A percentile compares a stretch with the other conserved stretches of the same genome.
Conservation (phyloP, 2,888 invertebrate genomes). For the Cryptocheilus praepositus region DNA sequence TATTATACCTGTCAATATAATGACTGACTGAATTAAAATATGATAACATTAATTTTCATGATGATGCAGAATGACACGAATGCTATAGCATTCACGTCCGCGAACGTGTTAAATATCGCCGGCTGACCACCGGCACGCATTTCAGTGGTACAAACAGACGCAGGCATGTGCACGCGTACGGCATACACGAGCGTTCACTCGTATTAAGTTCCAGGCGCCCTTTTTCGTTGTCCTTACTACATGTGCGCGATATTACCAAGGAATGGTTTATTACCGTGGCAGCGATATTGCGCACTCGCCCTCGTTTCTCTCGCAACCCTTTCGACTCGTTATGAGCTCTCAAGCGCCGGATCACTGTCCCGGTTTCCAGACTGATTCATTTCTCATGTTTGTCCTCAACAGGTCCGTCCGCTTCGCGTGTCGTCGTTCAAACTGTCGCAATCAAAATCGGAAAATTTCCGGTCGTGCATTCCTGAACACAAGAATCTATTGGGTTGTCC, state of each 20-base stretch:
- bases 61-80: too few species aligned
- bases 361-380: conserved; percentile 11
- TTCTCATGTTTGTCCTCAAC: conserved; percentile 12
- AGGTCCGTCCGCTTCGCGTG: neutral
- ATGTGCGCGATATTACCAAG: conserved; percentile 26
- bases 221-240: conserved; percentile 8
- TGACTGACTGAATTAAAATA: too few species aligned
- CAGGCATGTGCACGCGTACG: conserved; percentile 1
- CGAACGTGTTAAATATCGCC: too few species aligned
- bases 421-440: neutral
- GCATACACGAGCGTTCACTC: neutral
- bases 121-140: too few species aligned
- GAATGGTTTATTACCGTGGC: conserved; percentile 42
- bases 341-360: conserved; percentile 9
- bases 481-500: too few species aligned
- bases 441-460: too few species aligned
- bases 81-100: too few species aligned
- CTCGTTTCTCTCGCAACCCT: conserved; percentile 28
- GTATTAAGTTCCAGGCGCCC: conserved; percentile 6
- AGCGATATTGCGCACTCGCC: conserved; percentile 34
- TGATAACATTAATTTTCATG: too few species aligned
- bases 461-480: too few species aligned
- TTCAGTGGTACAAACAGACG: neutral
- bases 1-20: too few species aligned
- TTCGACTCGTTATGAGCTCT: conserved; percentile 29